These are phyloP conservation scores for Microplitis manilae DNA, from an alignment of 2,888 invertebrate genomes.

Conservation along the genomic window DNA sequence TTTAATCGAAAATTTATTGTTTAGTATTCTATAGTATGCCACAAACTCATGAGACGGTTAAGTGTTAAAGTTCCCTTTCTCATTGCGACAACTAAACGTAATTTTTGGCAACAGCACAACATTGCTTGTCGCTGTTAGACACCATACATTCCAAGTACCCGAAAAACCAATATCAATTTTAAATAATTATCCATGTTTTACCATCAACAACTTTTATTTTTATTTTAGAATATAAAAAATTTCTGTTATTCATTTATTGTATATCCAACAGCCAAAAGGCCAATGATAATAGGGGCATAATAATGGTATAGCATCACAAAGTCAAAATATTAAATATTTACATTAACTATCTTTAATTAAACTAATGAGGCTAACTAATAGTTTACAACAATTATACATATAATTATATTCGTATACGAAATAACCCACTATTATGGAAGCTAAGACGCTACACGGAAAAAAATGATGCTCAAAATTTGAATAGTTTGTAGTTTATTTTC, in stretches of 20 bases:
- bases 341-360: too few species aligned
- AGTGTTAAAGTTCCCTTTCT: background rate
- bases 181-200: constrained; percentile 4
- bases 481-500: too few species aligned
- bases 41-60: constrained; percentile 23
- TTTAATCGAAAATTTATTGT: constrained; percentile 4
- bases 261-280: background rate
- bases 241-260: background rate
- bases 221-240: background rate
- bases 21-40: background rate
- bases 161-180: constrained; percentile 10
- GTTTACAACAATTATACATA: too few species aligned
- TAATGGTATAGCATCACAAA: too few species aligned
- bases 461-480: too few species aligned
- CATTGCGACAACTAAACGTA: constrained; percentile 52
- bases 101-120: constrained; percentile 65
- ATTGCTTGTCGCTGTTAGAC: constrained; percentile 61
- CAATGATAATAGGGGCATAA: too few species aligned
- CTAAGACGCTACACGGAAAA: too few species aligned
- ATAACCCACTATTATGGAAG: too few species aligned
- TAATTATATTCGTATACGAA: too few species aligned
- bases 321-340: too few species aligned
- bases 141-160: constrained; percentile 35
- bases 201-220: background rate
- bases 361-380: too few species aligned